phyloP scores from a whole-genome alignment of 2,113 vertebrate species.

The human region GRCh38 chr3:77172501-77173000 shows the following conservation, averaged over 20 bases:
- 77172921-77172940: constrained; percentile 83
- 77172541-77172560: neutral
- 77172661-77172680: constrained; percentile 55
- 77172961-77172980: constrained; percentile 89
- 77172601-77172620: constrained; percentile 11
- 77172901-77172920: constrained; percentile 77
- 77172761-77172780: constrained; percentile 78
- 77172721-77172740: constrained; percentile 67
- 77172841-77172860: constrained; percentile 71
- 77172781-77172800: constrained; percentile 86
- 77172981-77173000: constrained; percentile 86
- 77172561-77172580: neutral
- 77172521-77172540: neutral
- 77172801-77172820: constrained; percentile 87
- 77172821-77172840: constrained; percentile 83
- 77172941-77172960: constrained; percentile 84
- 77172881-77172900: constrained; percentile 82
- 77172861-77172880: constrained; percentile 84
- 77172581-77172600: neutral
- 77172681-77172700: constrained; percentile 53
- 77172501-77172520: neutral
- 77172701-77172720: constrained; percentile 63
- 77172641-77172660: neutral
- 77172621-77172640: neutral
- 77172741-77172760: constrained; percentile 84